Evolutionary conservation across 2,113 vertebrate genomes (phyloP).

Genomic region (Nyctereutes procyonoides): DNA sequence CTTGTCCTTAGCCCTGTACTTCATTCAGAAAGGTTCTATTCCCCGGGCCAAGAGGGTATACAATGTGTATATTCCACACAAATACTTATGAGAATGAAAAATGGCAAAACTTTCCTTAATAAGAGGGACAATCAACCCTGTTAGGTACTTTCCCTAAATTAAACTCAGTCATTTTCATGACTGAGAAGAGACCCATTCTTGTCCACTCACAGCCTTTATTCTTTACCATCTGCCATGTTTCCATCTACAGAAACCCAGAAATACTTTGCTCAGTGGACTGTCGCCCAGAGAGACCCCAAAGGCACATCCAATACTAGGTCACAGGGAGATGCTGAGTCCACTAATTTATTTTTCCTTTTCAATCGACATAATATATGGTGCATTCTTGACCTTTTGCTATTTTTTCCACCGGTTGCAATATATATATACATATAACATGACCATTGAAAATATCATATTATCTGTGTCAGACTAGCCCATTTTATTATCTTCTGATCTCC

Average conservation of each 20-base stretch:
- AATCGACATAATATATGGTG: not conserved
- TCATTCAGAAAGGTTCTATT: not conserved
- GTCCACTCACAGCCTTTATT: not conserved
- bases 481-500: constrained; percentile 46
- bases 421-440: not conserved
- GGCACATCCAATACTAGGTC: not conserved
- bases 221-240: not conserved
- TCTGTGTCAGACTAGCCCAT: not conserved
- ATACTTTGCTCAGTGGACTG: not conserved
- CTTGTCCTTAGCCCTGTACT: not conserved
- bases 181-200: not conserved
- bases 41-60: not conserved
- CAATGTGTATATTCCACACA: not conserved
- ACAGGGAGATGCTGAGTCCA: not conserved
- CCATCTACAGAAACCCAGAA: not conserved
- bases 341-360: not conserved
- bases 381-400: not conserved
- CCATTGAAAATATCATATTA: not conserved
- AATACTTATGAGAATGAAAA: not conserved
- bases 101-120: not conserved
- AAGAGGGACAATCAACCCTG: not conserved
- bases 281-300: not conserved
- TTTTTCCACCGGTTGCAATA: not conserved
- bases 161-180: constrained; percentile 22
- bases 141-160: not conserved